Evolutionary conservation across 1,140 invertebrate species (phyloP).

Genomic region (Bemisia tabaci): DNA sequence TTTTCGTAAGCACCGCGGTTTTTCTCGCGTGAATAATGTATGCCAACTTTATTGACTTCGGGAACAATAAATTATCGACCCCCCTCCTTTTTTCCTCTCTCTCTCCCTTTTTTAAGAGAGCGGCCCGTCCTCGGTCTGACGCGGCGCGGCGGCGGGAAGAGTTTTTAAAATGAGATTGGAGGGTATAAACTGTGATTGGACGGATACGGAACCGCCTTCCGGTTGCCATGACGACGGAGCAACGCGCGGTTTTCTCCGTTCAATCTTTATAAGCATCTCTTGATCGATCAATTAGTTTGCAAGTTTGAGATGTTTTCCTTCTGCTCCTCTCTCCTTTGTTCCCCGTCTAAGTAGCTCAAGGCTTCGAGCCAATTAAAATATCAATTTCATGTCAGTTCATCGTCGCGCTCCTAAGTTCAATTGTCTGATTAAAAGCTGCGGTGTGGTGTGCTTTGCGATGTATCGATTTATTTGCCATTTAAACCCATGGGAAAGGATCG

Average conservation of each 20-base stretch:
- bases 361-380: not conserved
- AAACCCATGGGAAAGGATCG: too few species aligned
- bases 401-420: too few species aligned
- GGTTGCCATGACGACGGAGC: conserved; percentile 10
- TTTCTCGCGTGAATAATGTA: not conserved
- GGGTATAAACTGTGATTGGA: not conserved
- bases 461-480: too few species aligned
- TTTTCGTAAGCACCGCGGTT: not conserved
- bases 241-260: conserved; percentile 2
- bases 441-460: too few species aligned
- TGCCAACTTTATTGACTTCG: not conserved
- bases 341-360: not conserved
- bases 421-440: too few species aligned
- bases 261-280: not conserved
- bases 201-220: not conserved
- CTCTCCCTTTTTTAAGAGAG: not conserved
- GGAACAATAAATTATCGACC: not conserved
- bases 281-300: not conserved
- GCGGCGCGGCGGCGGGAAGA: too few species aligned
- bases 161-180: not conserved
- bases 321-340: not conserved
- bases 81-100: conserved; percentile 5
- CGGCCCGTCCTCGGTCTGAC: too few species aligned
- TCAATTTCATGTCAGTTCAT: too few species aligned
- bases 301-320: not conserved